phyloP scores from a whole-genome alignment of 1,140 invertebrate genomes.

The Carcinoscorpius rotundicauda region DNA sequence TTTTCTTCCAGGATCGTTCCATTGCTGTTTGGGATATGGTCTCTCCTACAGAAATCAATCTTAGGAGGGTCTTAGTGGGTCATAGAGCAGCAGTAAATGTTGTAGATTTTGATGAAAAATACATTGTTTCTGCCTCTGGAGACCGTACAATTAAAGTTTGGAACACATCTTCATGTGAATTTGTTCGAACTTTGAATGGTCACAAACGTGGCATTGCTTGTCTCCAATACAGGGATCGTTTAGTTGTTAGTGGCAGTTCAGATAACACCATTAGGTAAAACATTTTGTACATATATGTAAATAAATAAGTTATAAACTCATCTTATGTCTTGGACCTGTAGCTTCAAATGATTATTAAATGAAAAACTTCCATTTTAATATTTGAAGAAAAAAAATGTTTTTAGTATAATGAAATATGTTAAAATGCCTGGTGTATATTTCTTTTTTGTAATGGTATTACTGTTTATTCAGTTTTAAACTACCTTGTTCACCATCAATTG shows the following conservation, averaged over 20 bases:
- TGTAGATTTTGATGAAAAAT: constrained; percentile 99
- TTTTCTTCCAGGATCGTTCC: constrained; percentile 67
- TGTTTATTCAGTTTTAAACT: too few species aligned
- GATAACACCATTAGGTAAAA: constrained; percentile 91
- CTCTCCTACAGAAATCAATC: constrained; percentile 86
- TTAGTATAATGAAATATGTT: too few species aligned
- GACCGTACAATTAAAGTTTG: constrained; percentile 99
- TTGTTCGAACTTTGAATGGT: constrained; percentile 96
- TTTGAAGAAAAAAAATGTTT: too few species aligned
- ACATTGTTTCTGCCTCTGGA: constrained; percentile 98
- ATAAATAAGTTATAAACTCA: too few species aligned
- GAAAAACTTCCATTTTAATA: too few species aligned
- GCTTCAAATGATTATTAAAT: too few species aligned
- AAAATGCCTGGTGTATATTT: too few species aligned
- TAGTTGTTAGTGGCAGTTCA: constrained; percentile 96
- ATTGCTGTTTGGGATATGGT: constrained; percentile 99
- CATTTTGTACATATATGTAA: too few species aligned
- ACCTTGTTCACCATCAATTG: too few species aligned
- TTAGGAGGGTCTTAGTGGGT: constrained; percentile 88
- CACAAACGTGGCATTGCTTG: constrained; percentile 99
- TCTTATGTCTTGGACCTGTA: too few species aligned
- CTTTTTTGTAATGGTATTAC: too few species aligned
- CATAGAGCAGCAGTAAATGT: constrained; percentile 99
- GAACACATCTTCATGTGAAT: constrained; percentile 96
- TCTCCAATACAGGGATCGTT: constrained; percentile 91